Evolutionary conservation across 2,888 invertebrate species (phyloP), one percentile per base, ranked within the genome.

Genomic region (Pterobdella sp.): DNA sequence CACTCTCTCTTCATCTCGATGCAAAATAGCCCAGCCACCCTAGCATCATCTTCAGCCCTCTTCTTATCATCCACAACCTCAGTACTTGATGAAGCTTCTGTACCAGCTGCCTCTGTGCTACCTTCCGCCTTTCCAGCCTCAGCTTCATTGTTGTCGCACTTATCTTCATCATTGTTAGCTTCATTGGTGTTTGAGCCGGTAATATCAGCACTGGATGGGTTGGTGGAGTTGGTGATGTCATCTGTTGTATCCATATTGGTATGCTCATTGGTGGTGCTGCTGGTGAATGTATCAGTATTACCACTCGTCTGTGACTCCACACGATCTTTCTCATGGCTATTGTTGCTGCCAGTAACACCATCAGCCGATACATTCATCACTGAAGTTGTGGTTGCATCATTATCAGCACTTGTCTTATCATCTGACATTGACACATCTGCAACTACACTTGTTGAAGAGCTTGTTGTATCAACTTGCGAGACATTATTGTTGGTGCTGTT

Each of bases 1-100:
- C 71, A 56, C n/a, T 71, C 71, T 60, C 71, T 71, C 31, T 63
- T 71, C 71, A 71, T 71, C 36, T 71, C 71, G 35, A 71, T 71
- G 14, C 71, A n/a, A 35, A 63, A 71, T 26, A n/a, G 26, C 7
- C 31, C 32, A 35, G 60, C 22, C 36, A 71, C 63, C n/a, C 52
- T 52, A 34, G 37, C 35, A 34, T 71, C 71, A n/a, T 71, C 63
- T 49, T 56, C 69, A 26, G 26, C 52, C 1, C 34, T 7, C 29
- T 29, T 18, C 56, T 26, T 52, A 1, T 49, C 49, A 52, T 69
- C 69, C 32, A 31, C 52, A 29, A 34, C 49, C 18, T 1, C n/a
- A n/a, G n/a, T n/a, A n/a, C n/a, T n/a, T n/a, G n/a, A n/a, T n/a
- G n/a, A n/a, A n/a, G n/a, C n/a, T n/a, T n/a, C 52, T 37, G 49